Percentiles rank a stretch among this genome's conserved stretches.
Conservation (phyloP, 2,888 invertebrate genomes). For the Phengaris alcon region DNA sequence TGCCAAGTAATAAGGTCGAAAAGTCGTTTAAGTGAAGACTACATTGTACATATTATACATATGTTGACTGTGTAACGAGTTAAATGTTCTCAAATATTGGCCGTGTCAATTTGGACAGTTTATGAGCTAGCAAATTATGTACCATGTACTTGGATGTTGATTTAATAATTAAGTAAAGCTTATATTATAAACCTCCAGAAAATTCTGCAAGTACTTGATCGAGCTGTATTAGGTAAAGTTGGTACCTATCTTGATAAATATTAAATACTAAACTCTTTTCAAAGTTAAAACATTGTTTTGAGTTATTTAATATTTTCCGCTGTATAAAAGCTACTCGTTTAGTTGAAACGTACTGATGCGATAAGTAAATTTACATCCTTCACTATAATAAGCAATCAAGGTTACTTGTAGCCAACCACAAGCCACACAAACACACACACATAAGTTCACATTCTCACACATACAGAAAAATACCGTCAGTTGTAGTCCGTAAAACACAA, state of each 20-base stretch:
- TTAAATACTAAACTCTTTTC: not conserved
- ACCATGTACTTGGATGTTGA: not conserved
- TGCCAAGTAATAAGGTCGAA: too few species aligned
- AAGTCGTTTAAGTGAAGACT: too few species aligned
- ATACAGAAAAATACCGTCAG: not conserved
- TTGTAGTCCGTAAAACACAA: not conserved
- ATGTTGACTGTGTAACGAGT: not conserved
- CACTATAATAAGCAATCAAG: not conserved
- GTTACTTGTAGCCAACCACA: not conserved
- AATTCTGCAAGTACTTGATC: too few species aligned
- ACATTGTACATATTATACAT: not conserved
- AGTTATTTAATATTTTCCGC: not conserved
- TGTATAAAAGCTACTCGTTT: not conserved
- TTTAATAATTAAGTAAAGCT: not conserved
- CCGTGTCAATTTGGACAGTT: not conserved
- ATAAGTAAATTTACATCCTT: not conserved
- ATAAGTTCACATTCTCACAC: not conserved
- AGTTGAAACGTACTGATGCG: not conserved
- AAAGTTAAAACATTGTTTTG: too few species aligned
- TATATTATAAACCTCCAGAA: too few species aligned
- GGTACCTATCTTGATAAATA: too few species aligned
- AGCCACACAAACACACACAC: not conserved
- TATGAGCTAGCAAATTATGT: not conserved
- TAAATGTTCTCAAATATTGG: not conserved
- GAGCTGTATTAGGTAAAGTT: too few species aligned